These are phyloP conservation scores for Pollenia amentaria DNA, from an alignment of 2,888 invertebrate genomes.

Conservation along the genomic window DNA sequence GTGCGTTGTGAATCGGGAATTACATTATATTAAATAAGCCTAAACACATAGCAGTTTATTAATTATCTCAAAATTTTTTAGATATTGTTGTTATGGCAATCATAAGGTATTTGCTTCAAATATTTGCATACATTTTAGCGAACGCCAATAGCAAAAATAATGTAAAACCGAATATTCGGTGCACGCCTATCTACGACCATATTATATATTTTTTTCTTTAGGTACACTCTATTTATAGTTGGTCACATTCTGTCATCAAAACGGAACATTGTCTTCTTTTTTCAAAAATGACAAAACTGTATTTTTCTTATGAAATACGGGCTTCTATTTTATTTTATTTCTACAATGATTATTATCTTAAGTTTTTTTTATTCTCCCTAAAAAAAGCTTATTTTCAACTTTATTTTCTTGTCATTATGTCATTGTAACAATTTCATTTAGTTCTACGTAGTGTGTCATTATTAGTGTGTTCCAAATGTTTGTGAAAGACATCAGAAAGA, in stretches of 20 bases:
- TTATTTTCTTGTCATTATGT: conserved; percentile 59
- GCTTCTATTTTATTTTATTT: conserved; percentile 24
- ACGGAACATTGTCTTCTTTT: not conserved
- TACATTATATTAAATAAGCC: too few relatives aligned
- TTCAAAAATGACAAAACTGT: conserved; percentile 15
- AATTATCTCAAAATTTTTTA: too few relatives aligned
- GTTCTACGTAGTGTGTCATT: conserved; percentile 11
- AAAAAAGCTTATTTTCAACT: conserved; percentile 47
- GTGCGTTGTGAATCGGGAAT: too few relatives aligned
- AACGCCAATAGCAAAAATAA: too few relatives aligned
- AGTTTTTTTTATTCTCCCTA: not conserved
- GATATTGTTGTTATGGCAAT: too few relatives aligned
- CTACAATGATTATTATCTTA: conserved; percentile 8
- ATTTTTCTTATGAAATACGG: conserved; percentile 10
- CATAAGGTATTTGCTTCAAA: too few relatives aligned
- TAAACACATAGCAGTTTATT: too few relatives aligned
- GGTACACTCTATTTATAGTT: not conserved
- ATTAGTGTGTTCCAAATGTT: conserved; percentile 20
- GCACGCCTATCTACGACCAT: too few relatives aligned
- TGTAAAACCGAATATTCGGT: too few relatives aligned
- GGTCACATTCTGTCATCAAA: not conserved
- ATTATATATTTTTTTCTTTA: too few relatives aligned
- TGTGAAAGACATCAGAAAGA: too few relatives aligned
- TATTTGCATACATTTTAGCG: too few relatives aligned
- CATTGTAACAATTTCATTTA: conserved; percentile 41